Conservation (phyloP, 2,797 vertebrate genomes). For the Apogon hyalosoma region DNA sequence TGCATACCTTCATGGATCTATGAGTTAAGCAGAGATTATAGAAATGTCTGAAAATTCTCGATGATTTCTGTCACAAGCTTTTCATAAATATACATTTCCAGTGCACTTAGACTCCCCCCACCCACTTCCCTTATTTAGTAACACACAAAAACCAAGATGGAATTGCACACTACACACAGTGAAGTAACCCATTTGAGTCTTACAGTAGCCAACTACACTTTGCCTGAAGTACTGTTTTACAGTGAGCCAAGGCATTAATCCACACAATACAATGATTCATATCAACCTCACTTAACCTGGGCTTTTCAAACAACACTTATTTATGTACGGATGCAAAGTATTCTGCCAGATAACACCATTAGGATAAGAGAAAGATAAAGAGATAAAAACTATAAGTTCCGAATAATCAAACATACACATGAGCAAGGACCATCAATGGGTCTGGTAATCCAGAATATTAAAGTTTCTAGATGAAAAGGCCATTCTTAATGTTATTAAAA, state of each 20-base stretch:
- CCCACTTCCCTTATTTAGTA: background rate
- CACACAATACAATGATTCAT: background rate
- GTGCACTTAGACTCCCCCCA: background rate
- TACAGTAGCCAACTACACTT: background rate
- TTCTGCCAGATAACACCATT: background rate
- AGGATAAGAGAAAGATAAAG: slow-evolving; percentile 5
- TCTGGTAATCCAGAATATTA: slow-evolving; percentile 62
- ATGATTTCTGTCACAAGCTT: slow-evolving; percentile 41
- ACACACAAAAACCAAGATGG: background rate
- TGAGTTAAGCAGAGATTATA: slow-evolving; percentile 25
- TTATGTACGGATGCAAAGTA: background rate
- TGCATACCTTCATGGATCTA: background rate
- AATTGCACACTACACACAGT: slow-evolving; percentile 7
- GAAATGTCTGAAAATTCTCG: slow-evolving; percentile 36
- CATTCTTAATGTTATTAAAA: slow-evolving; percentile 76
- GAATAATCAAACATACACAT: slow-evolving; percentile 23
- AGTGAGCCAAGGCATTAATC: slow-evolving; percentile 6
- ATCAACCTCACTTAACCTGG: slow-evolving; percentile 2
- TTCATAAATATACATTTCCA: slow-evolving; percentile 23
- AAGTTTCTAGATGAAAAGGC: slow-evolving; percentile 64
- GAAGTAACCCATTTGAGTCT: background rate
- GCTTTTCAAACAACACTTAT: background rate
- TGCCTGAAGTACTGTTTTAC: background rate
- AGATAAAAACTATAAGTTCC: background rate
- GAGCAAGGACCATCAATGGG: slow-evolving; percentile 21